Evolutionary conservation across 92 coral and sea anemone species (phyloP), one percentile per base, ranked within the genome.

Genomic region (Actinernus sp.): DNA sequence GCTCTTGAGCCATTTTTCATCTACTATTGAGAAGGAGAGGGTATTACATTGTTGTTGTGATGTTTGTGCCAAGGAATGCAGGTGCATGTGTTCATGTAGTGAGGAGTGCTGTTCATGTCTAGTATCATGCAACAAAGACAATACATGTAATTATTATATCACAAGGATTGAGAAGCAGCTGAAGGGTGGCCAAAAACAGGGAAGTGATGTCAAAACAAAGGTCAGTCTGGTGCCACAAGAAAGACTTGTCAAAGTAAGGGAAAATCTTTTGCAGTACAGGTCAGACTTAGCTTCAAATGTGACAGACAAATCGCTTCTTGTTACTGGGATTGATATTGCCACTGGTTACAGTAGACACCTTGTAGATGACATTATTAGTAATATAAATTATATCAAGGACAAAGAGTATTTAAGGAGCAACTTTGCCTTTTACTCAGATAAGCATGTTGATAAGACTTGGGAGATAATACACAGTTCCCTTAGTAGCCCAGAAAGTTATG

Each of bases 31-130:
- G 31, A 44, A 45, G 32, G 31, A 39, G 26, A 38, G 0, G 17
- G 41, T 62, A 2, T 16, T 28, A 5, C 81, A 77, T 63, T 11
- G 75, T 0, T 84, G 85, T 21, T 84, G 90, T 70, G 90, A 84
- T 34, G 58, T 84, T 13, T 84, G 90, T 63, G 52, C 85, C 1
- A 17, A 13, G 31, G 30, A 28, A 3, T 84, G 90, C 36, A 68
- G 40, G 4, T 84, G 90, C 36, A 31, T 33, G 2, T 76, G 88
- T 24, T 1, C 3, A 0, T 82, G 85, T 40, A 22, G 37, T 19
- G 26, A 3, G 39, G 28, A 18, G 9, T 61, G 67, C 0, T 68
- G 71, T 46, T 6, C 46, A 20, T 78, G 77, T 29, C 31, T 20
- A 10, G 14, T 22, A 2, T 14, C 4, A 4, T 58, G 76, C 37